Evolutionary conservation across 2,888 invertebrate species (phyloP).

Genomic region (Lasioglossum zephyrum): DNA sequence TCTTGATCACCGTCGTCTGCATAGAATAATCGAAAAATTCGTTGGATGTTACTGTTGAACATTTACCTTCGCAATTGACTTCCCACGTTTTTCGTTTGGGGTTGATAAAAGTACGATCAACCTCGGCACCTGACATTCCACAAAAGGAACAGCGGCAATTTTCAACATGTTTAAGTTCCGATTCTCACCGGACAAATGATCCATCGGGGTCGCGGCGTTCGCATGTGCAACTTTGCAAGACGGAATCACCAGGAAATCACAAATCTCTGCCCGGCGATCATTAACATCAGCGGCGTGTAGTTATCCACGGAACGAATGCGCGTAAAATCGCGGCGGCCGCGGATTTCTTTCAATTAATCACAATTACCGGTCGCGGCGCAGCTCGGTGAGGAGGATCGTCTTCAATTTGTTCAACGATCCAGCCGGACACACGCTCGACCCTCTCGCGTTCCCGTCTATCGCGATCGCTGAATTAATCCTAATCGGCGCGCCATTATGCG

Average conservation of each 20-base stretch:
- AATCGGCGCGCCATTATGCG: conserved; percentile 37
- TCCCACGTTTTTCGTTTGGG: neutral
- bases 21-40: neutral
- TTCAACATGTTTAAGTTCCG: neutral
- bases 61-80: too few relatives aligned
- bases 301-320: conserved; percentile 13
- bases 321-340: conserved; percentile 9
- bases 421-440: conserved; percentile 7
- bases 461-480: conserved; percentile 44
- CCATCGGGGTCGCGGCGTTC: neutral
- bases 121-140: neutral
- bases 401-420: conserved; percentile 47
- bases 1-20: neutral
- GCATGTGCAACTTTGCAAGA: neutral
- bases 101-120: neutral
- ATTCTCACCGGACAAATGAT: neutral
- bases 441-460: neutral
- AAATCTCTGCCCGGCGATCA: conserved; percentile 1
- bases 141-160: neutral
- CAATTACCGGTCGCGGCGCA: conserved; percentile 35
- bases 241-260: conserved; percentile 26
- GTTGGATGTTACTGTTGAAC: too few relatives aligned
- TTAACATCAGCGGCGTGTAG: conserved; percentile 25
- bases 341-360: conserved; percentile 53
- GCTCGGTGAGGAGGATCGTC: conserved; percentile 21